phyloP scores from a whole-genome alignment of 2,888 invertebrate species.

The Nomada hirtipes region DNA sequence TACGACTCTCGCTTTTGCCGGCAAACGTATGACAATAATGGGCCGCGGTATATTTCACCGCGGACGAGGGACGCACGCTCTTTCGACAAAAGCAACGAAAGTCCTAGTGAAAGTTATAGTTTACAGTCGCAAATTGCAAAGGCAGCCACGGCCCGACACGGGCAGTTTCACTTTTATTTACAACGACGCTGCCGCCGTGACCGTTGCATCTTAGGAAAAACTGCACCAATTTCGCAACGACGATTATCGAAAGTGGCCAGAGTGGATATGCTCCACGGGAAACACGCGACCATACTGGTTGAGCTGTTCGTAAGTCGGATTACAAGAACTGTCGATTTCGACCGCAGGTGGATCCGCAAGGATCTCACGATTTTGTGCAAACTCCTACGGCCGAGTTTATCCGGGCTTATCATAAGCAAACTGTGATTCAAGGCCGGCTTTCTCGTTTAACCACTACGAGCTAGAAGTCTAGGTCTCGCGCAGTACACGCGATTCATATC shows the following conservation, averaged over 20 bases:
- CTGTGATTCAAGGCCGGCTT: constrained; percentile 48
- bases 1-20: constrained; percentile 58
- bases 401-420: constrained; percentile 50
- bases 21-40: constrained; percentile 42
- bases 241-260: constrained; percentile 46
- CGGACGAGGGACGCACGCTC: constrained; percentile 28
- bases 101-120: constrained; percentile 67
- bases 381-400: constrained; percentile 49
- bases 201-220: constrained; percentile 34
- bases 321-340: constrained; percentile 51
- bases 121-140: constrained; percentile 58
- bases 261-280: neutral
- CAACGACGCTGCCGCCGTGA: neutral
- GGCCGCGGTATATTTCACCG: constrained; percentile 39
- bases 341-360: constrained; percentile 36
- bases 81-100: constrained; percentile 65
- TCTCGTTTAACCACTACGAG: constrained; percentile 26
- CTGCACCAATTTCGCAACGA: constrained; percentile 14
- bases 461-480: constrained; percentile 1
- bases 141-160: constrained; percentile 14
- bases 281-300: constrained; percentile 6
- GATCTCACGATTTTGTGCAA: constrained; percentile 32
- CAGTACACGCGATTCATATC: constrained; percentile 10
- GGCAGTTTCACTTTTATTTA: constrained; percentile 62
- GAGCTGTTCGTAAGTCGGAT: constrained; percentile 19